These are phyloP conservation scores for Liposcelis brunnea DNA, from an alignment of 2,888 invertebrate genomes.

Conservation along the genomic window DNA sequence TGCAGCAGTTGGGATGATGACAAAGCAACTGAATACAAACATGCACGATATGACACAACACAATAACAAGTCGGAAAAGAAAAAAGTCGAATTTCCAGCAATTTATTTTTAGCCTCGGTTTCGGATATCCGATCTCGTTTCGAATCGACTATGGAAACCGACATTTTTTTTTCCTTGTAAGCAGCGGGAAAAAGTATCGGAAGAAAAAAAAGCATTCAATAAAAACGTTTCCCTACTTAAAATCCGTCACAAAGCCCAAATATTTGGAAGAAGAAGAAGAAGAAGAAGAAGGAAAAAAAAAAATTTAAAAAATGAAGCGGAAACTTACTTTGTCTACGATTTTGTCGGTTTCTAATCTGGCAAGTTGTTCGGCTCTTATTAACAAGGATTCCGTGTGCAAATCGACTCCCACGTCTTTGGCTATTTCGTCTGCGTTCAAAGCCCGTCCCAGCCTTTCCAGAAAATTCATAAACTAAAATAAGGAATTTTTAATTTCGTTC, in stretches of 20 bases:
- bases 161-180: too few relatives aligned
- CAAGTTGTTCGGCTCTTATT: constrained; percentile 68
- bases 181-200: too few relatives aligned
- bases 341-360: constrained; percentile 63
- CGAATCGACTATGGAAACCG: too few relatives aligned
- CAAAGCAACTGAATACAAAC: constrained; percentile 1
- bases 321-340: constrained; percentile 58
- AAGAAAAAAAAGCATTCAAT: too few relatives aligned
- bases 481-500: constrained; percentile 16
- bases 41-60: background rate
- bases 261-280: background rate
- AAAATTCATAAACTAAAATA: constrained; percentile 56
- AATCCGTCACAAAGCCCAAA: too few relatives aligned
- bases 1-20: constrained; percentile 7
- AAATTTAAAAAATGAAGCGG: background rate
- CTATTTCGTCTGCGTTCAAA: constrained; percentile 70
- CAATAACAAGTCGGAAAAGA: background rate
- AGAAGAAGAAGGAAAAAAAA: constrained; percentile 10
- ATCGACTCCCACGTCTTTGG: constrained; percentile 62
- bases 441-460: constrained; percentile 66
- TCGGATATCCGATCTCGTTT: too few relatives aligned
- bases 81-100: too few relatives aligned
- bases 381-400: constrained; percentile 69
- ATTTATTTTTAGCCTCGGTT: too few relatives aligned
- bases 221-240: too few relatives aligned